Conservation (phyloP, 2,797 vertebrate genomes). For the Morus bassanus region DNA sequence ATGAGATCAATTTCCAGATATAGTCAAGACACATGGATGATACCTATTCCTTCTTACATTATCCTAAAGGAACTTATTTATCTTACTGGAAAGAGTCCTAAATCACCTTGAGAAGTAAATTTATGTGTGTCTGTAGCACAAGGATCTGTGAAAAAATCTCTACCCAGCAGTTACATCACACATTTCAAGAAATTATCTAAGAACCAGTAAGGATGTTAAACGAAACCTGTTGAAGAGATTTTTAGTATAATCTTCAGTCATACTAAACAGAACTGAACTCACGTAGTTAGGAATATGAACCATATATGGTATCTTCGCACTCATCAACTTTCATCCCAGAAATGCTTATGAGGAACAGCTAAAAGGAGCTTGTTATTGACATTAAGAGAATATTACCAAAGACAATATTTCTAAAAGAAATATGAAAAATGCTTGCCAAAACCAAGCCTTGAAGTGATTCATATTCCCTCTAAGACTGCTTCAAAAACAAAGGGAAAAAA, state of each 20-base stretch:
- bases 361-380: background rate
- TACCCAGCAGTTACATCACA: background rate
- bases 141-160: background rate
- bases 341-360: background rate
- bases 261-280: background rate
- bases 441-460: background rate
- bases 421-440: background rate
- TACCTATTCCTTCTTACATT: background rate
- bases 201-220: background rate
- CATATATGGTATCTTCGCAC: background rate
- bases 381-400: background rate
- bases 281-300: background rate
- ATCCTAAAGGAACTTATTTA: background rate
- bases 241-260: background rate
- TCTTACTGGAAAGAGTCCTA: background rate
- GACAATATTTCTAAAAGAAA: background rate
- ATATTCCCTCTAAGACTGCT: background rate
- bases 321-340: background rate
- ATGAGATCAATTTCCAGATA: background rate
- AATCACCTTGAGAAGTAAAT: background rate
- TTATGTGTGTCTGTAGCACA: background rate
- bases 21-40: background rate
- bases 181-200: background rate
- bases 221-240: background rate
- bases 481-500: background rate